phyloP scores from a whole-genome alignment of 2,113 vertebrate species.

The Picathartes gymnocephalus region DNA sequence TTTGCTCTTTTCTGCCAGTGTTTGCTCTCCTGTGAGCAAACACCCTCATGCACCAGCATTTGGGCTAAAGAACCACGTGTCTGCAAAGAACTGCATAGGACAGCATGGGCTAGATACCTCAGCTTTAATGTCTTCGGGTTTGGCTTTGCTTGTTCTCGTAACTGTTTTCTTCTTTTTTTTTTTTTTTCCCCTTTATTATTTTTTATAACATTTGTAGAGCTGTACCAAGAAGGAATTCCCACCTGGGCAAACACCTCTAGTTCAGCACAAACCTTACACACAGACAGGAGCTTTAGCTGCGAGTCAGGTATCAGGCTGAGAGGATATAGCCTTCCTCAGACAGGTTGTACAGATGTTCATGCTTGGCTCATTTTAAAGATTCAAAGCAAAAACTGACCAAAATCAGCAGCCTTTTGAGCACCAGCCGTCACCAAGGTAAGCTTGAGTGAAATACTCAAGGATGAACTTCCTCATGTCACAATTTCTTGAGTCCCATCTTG shows the following conservation, averaged over 20 bases:
- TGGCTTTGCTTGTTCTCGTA: not conserved
- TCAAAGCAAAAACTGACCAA: not conserved
- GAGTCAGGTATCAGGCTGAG: not conserved
- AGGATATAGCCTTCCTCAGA: not conserved
- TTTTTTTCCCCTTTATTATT: not conserved
- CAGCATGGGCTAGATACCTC: not conserved
- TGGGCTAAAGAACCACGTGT: fast-evolving
- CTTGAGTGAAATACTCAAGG: not conserved
- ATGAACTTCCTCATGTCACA: not conserved
- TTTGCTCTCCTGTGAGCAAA: not conserved
- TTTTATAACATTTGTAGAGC: not conserved
- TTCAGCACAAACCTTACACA: not conserved
- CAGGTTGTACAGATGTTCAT: not conserved
- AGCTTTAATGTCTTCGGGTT: not conserved
- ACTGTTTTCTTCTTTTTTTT: not conserved
- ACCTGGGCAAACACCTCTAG: not conserved
- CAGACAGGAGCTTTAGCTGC: not conserved
- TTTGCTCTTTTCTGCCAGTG: not conserved
- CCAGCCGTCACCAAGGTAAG: not conserved
- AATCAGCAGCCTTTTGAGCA: not conserved
- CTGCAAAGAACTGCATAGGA: not conserved
- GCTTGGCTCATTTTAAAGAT: not conserved
- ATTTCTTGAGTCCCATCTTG: not conserved
- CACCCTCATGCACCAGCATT: fast-evolving
- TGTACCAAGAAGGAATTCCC: not conserved